These are phyloP conservation scores for Drosophila merina DNA, from an alignment of 2,888 invertebrate genomes.

Conservation along the genomic window DNA sequence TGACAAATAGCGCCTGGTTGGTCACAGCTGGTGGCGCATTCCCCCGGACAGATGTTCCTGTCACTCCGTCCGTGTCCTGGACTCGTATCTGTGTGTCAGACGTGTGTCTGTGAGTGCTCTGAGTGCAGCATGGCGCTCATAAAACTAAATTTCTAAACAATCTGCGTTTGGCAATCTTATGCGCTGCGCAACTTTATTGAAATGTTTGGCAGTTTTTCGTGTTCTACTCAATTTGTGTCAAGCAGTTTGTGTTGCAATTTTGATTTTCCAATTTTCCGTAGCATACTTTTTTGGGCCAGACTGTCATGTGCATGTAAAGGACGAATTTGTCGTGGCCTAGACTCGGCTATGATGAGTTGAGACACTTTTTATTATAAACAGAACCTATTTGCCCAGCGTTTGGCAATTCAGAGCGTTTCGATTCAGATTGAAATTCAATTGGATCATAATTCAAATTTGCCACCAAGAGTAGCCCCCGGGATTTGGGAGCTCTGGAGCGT, in stretches of 20 bases:
- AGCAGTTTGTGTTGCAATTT: conserved; percentile 59
- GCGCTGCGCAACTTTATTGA: conserved; percentile 74
- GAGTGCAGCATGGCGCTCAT: conserved; percentile 53
- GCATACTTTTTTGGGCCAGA: conserved; percentile 70
- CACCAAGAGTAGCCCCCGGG: conserved; percentile 37
- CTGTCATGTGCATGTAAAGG: conserved; percentile 61
- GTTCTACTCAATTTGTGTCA: conserved; percentile 75
- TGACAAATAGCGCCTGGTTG: conserved; percentile 74
- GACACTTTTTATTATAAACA: conserved; percentile 14
- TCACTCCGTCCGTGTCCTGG: conserved; percentile 20
- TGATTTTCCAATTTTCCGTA: conserved; percentile 72
- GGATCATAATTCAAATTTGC: conserved; percentile 64
- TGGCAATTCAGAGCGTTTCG: conserved; percentile 62
- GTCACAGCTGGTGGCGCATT: conserved; percentile 67
- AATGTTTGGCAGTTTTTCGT: conserved; percentile 77
- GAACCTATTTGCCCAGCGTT: conserved; percentile 18
- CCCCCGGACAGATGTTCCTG: conserved; percentile 39
- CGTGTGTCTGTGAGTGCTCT: conserved; percentile 4
- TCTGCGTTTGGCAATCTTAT: conserved; percentile 76
- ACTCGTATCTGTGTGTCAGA: conserved; percentile 43
- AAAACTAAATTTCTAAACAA: conserved; percentile 78
- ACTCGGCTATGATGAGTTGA: conserved; percentile 19
- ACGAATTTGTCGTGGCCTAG: conserved; percentile 62
- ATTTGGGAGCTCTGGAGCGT: conserved; percentile 45
- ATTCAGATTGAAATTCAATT: conserved; percentile 75